phyloP scores from a whole-genome alignment of 1,140 invertebrate species.

The Acromyrmex heyeri region DNA sequence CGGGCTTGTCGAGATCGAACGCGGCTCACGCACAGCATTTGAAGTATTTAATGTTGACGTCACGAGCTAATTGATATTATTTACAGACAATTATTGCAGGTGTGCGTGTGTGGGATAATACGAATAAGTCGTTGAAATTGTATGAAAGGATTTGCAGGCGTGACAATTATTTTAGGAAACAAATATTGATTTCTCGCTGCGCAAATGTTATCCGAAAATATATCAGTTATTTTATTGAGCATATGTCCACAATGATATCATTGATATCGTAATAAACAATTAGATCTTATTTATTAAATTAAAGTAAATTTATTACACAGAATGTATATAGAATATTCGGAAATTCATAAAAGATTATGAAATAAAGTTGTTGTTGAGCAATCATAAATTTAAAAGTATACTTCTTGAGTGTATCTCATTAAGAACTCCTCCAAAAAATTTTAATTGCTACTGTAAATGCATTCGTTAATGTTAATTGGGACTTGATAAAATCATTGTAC shows the following conservation, averaged over 20 bases:
- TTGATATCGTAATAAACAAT: neutral
- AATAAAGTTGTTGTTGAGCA: neutral
- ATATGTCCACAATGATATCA: neutral
- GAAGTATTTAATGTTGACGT: constrained; percentile 47
- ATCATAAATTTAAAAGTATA: neutral
- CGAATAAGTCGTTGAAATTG: constrained; percentile 16
- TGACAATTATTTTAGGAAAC: constrained; percentile 8
- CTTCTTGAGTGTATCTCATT: neutral
- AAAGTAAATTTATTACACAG: constrained; percentile 5
- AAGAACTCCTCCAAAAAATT: neutral
- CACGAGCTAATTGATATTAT: constrained; percentile 42
- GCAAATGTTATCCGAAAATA: constrained; percentile 8
- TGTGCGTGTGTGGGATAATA: neutral
- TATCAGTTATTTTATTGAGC: constrained; percentile 18
- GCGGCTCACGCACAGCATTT: constrained; percentile 24
- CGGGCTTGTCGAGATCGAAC: neutral
- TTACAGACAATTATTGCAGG: constrained; percentile 48
- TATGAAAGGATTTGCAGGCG: constrained; percentile 7
- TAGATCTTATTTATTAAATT: constrained; percentile 10
- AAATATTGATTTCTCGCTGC: constrained; percentile 6
- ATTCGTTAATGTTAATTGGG: neutral
- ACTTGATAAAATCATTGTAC: neutral
- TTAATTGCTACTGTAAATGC: neutral
- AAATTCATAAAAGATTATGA: neutral
- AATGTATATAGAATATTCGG: too few species aligned